These are phyloP conservation scores for Aphelenchoides besseyi DNA, from an alignment of 1,140 invertebrate genomes.

Conservation along the genomic window DNA sequence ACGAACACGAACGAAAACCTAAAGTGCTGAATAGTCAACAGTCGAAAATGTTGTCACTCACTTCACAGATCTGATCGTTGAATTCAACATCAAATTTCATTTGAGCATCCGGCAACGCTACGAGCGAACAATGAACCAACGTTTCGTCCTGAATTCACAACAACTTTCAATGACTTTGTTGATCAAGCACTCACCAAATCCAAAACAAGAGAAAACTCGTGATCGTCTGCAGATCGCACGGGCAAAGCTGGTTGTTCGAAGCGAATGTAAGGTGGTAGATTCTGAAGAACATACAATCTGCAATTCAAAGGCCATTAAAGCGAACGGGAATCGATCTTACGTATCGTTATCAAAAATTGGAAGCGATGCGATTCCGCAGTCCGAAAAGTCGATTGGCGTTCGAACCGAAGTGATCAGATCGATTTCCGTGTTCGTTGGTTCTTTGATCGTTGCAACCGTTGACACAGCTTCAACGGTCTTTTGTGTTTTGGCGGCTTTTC, in stretches of 20 bases:
- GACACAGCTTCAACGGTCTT: neutral
- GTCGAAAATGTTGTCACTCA: neutral
- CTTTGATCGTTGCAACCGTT: neutral
- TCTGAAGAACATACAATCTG: constrained; percentile 70
- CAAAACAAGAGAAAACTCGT: constrained; percentile 84
- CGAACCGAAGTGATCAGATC: neutral
- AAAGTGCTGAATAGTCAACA: neutral
- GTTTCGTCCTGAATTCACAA: constrained; percentile 88
- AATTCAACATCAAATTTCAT: constrained; percentile 77
- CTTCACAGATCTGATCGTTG: constrained; percentile 5
- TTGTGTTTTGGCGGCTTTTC: neutral
- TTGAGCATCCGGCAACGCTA: constrained; percentile 83
- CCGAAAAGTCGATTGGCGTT: constrained; percentile 5
- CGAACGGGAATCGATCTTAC: constrained; percentile 7
- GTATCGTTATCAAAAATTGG: neutral
- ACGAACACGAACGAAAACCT: constrained; percentile 83
- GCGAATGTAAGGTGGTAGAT: constrained; percentile 81
- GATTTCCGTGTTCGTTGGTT: neutral
- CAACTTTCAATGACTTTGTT: too few relatives aligned
- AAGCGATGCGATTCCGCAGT: neutral
- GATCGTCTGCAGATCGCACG: constrained; percentile 84
- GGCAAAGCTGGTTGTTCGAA: constrained; percentile 83
- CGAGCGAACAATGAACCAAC: constrained; percentile 87
- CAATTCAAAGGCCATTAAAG: constrained; percentile 4
- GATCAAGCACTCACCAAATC: constrained; percentile 73